Percentiles rank a stretch among this genome's conserved stretches.
These are phyloP conservation scores for Hirtodrosophila cameraria DNA, from an alignment of 2,888 invertebrate species.

Conservation along the genomic window DNA sequence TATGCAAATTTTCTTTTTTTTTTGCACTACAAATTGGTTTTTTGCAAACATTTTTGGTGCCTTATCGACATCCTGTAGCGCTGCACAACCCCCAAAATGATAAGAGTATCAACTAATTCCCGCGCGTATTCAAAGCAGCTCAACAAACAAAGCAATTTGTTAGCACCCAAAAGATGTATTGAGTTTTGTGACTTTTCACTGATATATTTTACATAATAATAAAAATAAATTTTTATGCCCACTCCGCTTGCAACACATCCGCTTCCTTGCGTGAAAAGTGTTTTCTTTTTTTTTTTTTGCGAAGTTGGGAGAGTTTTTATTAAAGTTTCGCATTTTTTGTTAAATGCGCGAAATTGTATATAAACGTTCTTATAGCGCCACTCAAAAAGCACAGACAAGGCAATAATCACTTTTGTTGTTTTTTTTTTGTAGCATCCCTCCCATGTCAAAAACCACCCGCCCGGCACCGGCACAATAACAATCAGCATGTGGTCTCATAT, in stretches of 20 bases:
- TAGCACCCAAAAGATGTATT: slow-evolving; percentile 45
- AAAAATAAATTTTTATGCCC: slow-evolving; percentile 79
- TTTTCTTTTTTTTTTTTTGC: no score
- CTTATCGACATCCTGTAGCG: slow-evolving; percentile 58
- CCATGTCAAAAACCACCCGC: slow-evolving; percentile 29
- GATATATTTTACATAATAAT: slow-evolving; percentile 61
- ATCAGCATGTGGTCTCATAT: slow-evolving; percentile 82
- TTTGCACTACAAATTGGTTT: slow-evolving; percentile 63
- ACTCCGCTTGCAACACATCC: slow-evolving; percentile 62
- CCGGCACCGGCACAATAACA: slow-evolving; percentile 56
- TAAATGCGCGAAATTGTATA: slow-evolving; percentile 32
- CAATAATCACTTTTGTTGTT: slow-evolving; percentile 28
- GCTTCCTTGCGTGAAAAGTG: slow-evolving; percentile 41
- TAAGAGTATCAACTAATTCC: slow-evolving; percentile 64
- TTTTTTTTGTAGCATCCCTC: slow-evolving; percentile 8
- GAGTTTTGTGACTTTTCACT: slow-evolving; percentile 51
- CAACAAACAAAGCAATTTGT: slow-evolving; percentile 73
- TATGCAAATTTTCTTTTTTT: slow-evolving; percentile 71
- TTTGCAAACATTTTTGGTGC: slow-evolving; percentile 46
- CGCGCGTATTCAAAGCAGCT: slow-evolving; percentile 52
- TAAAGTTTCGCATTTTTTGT: slow-evolving; percentile 15
- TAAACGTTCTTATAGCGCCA: slow-evolving; percentile 8
- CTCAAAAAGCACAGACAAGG: slow-evolving; percentile 20
- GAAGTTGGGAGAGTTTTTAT: background rate
- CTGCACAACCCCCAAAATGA: slow-evolving; percentile 42